Evolutionary conservation across 2,888 invertebrate genomes (phyloP), one percentile per base, ranked within the genome.

Genomic region (Heliconius charithonia): DNA sequence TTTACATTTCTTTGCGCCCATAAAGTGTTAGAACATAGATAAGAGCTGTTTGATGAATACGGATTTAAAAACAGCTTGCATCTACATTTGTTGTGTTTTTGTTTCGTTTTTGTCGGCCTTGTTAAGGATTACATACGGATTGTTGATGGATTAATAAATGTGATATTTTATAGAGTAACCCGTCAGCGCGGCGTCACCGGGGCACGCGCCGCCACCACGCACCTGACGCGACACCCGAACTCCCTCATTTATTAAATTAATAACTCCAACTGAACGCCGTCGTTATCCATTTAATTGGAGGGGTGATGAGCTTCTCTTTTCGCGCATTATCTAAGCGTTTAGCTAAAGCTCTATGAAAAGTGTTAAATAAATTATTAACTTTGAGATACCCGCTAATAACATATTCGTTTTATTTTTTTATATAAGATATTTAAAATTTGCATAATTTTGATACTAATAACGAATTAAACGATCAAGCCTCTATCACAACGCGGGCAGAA

Each of bases 241-340:
- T 88, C 91, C 93, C 93, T 90, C 84, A 88, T 89, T 93, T 95
- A 95, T 94, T 94, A 94, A 94, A 94, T 94, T 95, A 94, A 95
- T 95, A 95, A 95, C 93, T 93, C 87, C 87, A 91, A 91, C 92
- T 88, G 91, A 92, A 91, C 93, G 89, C 90, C 89, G 90, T 93
- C 91, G 94, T 94, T 94, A 93, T 89, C 90, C 91, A 85, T 84
- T 93, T 94, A 94, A 94, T 94, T 93, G 92, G 92, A 93, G 92
- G 94, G 94, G 93, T 87, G 93, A 92, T 89, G 91, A 90, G 92
- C 89, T 90, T 87, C 88, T 88, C 88, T 92, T 93, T 91, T 90
- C 92, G 92, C 92, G 88, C 91, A 89, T 93, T 93, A 92, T 90
- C 89, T 92, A 89, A 92, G 86, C 91, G 90, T 91, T 93, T 93